Percentiles rank a stretch among this genome's conserved stretches.
Evolutionary conservation across 1,140 invertebrate genomes (phyloP).

Genomic region (Oreohelix idahoensis): DNA sequence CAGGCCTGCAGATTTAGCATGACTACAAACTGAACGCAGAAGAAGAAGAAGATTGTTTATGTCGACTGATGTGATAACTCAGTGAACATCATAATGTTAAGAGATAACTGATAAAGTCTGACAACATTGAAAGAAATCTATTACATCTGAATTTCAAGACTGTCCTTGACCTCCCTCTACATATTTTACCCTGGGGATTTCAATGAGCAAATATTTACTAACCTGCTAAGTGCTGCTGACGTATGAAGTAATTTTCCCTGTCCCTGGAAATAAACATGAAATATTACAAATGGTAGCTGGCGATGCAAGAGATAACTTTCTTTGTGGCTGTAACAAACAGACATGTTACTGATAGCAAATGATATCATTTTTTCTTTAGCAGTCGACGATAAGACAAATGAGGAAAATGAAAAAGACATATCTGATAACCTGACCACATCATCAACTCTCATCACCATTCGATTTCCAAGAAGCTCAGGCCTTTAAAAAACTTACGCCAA

Average conservation of each 20-base stretch:
- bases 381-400: background rate
- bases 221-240: background rate
- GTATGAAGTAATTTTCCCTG: slow-evolving; percentile 1
- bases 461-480: too few species aligned
- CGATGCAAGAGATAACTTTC: background rate
- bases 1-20: too few species aligned
- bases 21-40: too few species aligned
- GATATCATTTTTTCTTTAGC: background rate
- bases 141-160: too few species aligned
- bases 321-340: too few species aligned
- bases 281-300: background rate
- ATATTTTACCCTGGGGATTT: background rate
- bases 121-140: too few species aligned
- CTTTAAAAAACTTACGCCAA: too few species aligned
- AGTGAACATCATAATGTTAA: too few species aligned
- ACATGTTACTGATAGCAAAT: background rate
- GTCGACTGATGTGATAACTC: too few species aligned
- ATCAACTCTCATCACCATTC: too few species aligned
- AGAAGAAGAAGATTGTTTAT: background rate
- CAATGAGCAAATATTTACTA: background rate
- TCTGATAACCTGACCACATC: background rate
- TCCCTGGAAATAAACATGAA: background rate
- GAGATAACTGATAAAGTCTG: too few species aligned
- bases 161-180: background rate
- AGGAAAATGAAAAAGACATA: background rate